Evolutionary conservation across 2,888 invertebrate genomes (phyloP), one percentile per base, ranked within the genome.

Genomic region (Latrodectus elegans): DNA sequence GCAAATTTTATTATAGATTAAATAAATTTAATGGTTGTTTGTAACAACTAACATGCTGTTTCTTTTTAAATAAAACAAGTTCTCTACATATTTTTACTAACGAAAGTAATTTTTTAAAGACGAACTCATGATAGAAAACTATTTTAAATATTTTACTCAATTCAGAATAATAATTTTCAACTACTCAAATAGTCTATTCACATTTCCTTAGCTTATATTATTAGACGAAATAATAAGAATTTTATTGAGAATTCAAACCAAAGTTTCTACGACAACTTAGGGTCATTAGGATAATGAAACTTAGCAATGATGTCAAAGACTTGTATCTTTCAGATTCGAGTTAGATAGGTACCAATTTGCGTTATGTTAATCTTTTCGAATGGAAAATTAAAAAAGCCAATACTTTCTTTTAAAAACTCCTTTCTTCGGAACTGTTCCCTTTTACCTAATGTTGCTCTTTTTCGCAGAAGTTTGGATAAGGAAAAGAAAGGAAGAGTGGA

Each of bases 351-450:
- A 77, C 72, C 84, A 84, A 84, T 84, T 84, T 78, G 71, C 77
- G 77, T 84, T 78, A 84, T 84, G 84, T 84, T 84, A 84, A 84
- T 84, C 77, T 84, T 77, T 78, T 65, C 72, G 72, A 78, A 84
- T 78, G 78, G 78, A 78, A 84, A 84, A 84, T 78, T 84, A 15
- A 84, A 84, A 84, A 84, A 84, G 84, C 84, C 78, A 78, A 84
- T 84, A 84, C 84, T 84, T 84, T 73, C 77, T 49, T 52, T 53
- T 26, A 53, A 82, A 74, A n/a, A 68, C n/a, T 14, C 26, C 53
- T 72, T 71, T 68, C 74, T 67, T 72, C 49, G 53, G 26, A 65
- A 52, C 60, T 68, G 52, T 22, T 75, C 64, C 49, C 75, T 82
- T 82, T 84, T 78, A 53, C 17, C 38, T 38, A 38, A 38, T 38